Conservation (phyloP, 2,888 invertebrate species). For the Eristalis tenax region DNA sequence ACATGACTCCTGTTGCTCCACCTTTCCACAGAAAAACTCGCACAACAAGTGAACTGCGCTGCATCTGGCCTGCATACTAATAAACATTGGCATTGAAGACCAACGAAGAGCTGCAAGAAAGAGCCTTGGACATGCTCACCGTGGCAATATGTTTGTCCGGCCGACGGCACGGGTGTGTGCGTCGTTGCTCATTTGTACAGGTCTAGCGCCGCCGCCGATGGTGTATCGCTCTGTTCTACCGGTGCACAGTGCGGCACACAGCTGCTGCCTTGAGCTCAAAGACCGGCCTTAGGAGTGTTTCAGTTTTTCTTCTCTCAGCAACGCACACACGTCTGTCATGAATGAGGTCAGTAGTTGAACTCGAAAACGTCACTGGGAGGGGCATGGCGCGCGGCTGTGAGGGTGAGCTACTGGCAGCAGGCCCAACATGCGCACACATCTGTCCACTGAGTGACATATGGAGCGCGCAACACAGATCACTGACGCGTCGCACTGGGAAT, state of each 20-base stretch:
- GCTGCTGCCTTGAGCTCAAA: conserved; percentile 51
- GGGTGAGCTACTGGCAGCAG: neutral
- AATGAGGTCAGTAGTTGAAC: conserved; percentile 69
- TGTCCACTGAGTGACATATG: conserved; percentile 52
- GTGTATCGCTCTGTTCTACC: conserved; percentile 43
- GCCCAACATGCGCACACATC: conserved; percentile 34
- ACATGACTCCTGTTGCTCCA: conserved; percentile 38
- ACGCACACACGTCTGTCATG: conserved; percentile 36
- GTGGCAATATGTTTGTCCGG: conserved; percentile 3
- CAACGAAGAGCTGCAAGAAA: conserved; percentile 52
- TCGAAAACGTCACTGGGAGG: conserved; percentile 35
- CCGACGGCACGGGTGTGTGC: conserved; percentile 4
- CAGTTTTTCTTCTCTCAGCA: conserved; percentile 30
- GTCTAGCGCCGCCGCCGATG: neutral
- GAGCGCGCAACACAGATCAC: conserved; percentile 43
- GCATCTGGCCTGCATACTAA: conserved; percentile 57
- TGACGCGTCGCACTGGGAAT: conserved; percentile 27
- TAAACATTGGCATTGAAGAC: conserved; percentile 58
- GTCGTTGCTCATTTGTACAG: conserved; percentile 27
- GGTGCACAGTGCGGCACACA: neutral
- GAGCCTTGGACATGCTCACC: conserved; percentile 50
- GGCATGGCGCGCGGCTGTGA: neutral
- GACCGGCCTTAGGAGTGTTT: conserved; percentile 16
- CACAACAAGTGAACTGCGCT: conserved; percentile 48
- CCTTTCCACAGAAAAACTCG: conserved; percentile 41